phyloP scores from a whole-genome alignment of 2,888 invertebrate genomes.

The Acrobasis suavella region DNA sequence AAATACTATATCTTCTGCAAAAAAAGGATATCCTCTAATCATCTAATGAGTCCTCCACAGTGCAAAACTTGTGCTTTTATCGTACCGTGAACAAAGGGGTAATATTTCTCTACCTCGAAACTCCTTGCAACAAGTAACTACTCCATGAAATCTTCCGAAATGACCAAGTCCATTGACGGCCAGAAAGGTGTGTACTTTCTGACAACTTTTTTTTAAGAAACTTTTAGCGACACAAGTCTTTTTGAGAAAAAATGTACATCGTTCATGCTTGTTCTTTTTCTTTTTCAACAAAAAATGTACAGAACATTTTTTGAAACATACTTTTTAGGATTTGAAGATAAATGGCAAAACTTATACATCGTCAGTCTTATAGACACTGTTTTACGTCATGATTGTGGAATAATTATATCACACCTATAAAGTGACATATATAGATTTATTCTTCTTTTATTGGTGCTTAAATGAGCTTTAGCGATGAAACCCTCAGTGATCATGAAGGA shows the following conservation, averaged over 20 bases:
- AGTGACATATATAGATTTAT: too few species aligned
- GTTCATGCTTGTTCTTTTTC: conserved; percentile 4
- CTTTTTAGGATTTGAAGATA: too few species aligned
- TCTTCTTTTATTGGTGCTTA: too few species aligned
- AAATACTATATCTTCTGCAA: too few species aligned
- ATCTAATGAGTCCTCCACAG: conserved; percentile 41
- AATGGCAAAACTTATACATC: too few species aligned
- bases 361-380: too few species aligned
- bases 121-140: conserved; percentile 61
- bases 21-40: too few species aligned
- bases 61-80: conserved; percentile 67
- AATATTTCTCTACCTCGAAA: conserved; percentile 60
- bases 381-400: too few species aligned
- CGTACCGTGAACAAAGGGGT: conserved; percentile 65
- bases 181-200: conserved; percentile 61
- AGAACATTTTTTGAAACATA: not conserved
- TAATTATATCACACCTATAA: too few species aligned
- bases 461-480: too few species aligned
- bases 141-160: conserved; percentile 57
- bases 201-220: conserved; percentile 61
- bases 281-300: conserved; percentile 3
- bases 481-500: too few species aligned
- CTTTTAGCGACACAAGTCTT: conserved; percentile 39
- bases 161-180: conserved; percentile 64
- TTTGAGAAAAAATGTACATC: conserved; percentile 16